Base-by-base conservation (phyloP, 1,140 invertebrate genomes). In the Orussus abietinus region DNA sequence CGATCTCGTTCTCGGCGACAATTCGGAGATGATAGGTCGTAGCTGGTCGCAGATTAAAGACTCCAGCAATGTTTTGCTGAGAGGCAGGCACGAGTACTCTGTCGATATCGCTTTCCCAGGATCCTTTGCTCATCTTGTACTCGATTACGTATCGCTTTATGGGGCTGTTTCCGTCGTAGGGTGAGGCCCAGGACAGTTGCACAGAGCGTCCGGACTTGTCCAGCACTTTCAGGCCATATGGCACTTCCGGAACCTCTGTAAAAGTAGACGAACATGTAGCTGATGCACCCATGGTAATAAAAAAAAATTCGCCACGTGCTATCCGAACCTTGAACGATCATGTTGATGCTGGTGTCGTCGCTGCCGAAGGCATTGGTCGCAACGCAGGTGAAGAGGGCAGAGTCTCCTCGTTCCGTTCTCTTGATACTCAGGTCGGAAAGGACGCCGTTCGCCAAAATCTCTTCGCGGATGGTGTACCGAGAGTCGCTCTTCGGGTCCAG, bases 361-460 rank as follows among this genome's bases (percentile, higher is more conserved):
- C 87, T 91, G 12, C 94, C 94, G 67, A 96, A 94, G 13, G 89
- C 85, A 72, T 98, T 98, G 3, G 90, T 92, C 1, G 92, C 93
- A 4, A 92, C 85, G 61, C 95, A 98, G 17, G 91, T 95, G 64
- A 96, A 97, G 2, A 95, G 74, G 10, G 91, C 92, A 1, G 93
- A 93, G 65, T 98, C 94, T 31, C 82, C 82, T 62, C 92, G 75
- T 74, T 92, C 90, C 18, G 90, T 91, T 53, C 88, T 78, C 62
- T 91, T 88, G 45, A 96, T 91, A 50, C 90, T 92, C 17, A 96
- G 73, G 54, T 91, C 90, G 14, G 90, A 92, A 45, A 92, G 72
- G 5, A 94, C 88, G 39, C 91, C 90, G 52, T 88, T 87, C 1
- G 85, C 81, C 17, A 90, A 66, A 55, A 90, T 90, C 69, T 93